Evolutionary conservation across 2,888 invertebrate genomes (phyloP).

Genomic region (Colostygia pectinataria): DNA sequence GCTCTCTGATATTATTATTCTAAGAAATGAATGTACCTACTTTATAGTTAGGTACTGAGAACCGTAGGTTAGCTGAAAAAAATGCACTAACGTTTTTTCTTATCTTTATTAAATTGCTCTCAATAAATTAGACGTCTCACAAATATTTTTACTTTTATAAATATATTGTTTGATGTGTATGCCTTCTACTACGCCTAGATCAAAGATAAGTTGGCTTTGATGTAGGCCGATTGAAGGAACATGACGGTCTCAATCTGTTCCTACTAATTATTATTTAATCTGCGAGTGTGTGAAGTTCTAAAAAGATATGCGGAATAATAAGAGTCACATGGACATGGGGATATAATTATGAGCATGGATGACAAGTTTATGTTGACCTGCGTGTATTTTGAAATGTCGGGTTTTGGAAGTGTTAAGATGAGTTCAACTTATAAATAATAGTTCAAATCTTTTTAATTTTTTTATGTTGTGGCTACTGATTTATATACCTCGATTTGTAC

Average conservation of each 20-base stretch:
- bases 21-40: no score
- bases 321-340: constrained; percentile 1
- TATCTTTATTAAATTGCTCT: constrained; percentile 9
- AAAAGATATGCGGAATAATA: constrained; percentile 14
- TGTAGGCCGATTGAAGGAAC: constrained; percentile 50
- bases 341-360: neutral
- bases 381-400: no score
- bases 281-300: constrained; percentile 20
- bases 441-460: no score
- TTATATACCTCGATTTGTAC: no score
- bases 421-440: no score
- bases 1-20: neutral
- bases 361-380: neutral
- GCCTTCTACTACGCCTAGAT: constrained; percentile 58
- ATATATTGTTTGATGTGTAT: constrained; percentile 26
- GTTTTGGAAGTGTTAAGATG: no score
- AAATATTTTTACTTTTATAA: constrained; percentile 38
- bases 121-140: constrained; percentile 25
- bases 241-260: constrained; percentile 60
- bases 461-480: no score
- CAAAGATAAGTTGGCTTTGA: constrained; percentile 71
- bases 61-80: no score
- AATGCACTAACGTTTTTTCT: neutral
- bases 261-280: constrained; percentile 30
- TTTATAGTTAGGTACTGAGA: no score